Percentiles rank a stretch among this genome's conserved stretches.
Evolutionary conservation across 1,140 invertebrate species (phyloP).

Genomic region (Drosophila prosaltans): DNA sequence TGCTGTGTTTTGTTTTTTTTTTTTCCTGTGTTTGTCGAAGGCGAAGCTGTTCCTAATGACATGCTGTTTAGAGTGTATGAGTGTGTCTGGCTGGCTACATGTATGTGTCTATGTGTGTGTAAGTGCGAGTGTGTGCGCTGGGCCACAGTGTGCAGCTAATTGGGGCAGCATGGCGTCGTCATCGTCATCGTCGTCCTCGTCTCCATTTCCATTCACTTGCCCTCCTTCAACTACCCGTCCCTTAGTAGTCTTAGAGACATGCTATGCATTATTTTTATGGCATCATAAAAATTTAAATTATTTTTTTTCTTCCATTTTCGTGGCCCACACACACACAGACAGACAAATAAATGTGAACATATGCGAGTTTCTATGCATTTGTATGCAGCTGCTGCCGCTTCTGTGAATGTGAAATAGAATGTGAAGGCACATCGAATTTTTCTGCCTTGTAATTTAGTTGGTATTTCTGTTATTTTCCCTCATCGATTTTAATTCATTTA

Average conservation of each 20-base stretch:
- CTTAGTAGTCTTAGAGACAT: slow-evolving; percentile 36
- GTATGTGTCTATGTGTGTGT: no score
- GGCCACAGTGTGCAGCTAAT: slow-evolving; percentile 66
- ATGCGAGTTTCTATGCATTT: slow-evolving; percentile 33
- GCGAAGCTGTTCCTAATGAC: slow-evolving; percentile 48
- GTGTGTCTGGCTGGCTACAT: background rate
- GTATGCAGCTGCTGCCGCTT: slow-evolving; percentile 61
- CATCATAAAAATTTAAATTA: slow-evolving; percentile 77
- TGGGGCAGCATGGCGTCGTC: slow-evolving; percentile 65
- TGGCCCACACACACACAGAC: slow-evolving; percentile 31
- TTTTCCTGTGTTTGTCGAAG: slow-evolving; percentile 32
- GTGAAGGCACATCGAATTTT: background rate
- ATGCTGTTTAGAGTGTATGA: slow-evolving; percentile 48
- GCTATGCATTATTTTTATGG: slow-evolving; percentile 75
- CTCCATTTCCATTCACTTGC: background rate
- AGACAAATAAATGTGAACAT: background rate
- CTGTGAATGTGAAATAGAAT: background rate
- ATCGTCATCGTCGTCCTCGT: slow-evolving; percentile 31
- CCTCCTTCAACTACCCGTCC: background rate
- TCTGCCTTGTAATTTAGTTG: slow-evolving; percentile 25
- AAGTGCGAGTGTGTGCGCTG: slow-evolving; percentile 19
- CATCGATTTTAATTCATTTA: slow-evolving; percentile 50
- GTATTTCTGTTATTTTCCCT: slow-evolving; percentile 8
- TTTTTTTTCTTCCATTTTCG: slow-evolving; percentile 53
- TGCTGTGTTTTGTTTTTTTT: slow-evolving; percentile 25